phyloP scores from a whole-genome alignment of 2,797 vertebrate genomes.

The Scolopax rusticola region DNA sequence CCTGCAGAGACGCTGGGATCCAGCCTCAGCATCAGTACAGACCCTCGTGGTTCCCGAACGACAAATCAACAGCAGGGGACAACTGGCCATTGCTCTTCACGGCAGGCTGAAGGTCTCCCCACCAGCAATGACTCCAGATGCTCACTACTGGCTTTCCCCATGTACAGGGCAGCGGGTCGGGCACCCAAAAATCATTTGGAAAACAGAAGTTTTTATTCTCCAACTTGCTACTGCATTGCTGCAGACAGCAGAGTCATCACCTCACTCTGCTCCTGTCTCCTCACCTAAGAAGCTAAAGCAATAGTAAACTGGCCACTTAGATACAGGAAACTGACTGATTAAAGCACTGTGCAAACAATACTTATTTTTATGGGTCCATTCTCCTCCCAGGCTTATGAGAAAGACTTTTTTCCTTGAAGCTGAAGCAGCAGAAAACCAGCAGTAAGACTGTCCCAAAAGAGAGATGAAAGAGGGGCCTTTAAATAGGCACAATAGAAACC shows the following conservation, averaged over 20 bases:
- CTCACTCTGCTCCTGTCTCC: not conserved
- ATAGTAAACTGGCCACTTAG: not conserved
- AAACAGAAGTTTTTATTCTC: not conserved
- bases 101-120: not conserved
- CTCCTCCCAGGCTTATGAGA: not conserved
- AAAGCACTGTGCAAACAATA: not conserved
- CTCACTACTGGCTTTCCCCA: not conserved
- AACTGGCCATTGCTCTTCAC: not conserved
- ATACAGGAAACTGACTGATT: not conserved
- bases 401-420: not conserved
- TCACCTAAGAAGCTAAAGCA: not conserved
- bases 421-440: conserved; percentile 21
- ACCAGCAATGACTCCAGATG: not conserved
- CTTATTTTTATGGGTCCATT: not conserved
- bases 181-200: not conserved
- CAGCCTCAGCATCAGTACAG: not conserved
- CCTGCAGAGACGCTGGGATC: not conserved
- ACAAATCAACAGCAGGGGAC: not conserved
- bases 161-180: not conserved
- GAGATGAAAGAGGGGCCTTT: not conserved
- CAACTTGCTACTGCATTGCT: not conserved
- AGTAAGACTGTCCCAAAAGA: conserved; percentile 21
- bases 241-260: not conserved
- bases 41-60: not conserved
- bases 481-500: not conserved